Evolutionary conservation across 2,113 vertebrate species (phyloP).

Genomic region (Stegastes partitus): DNA sequence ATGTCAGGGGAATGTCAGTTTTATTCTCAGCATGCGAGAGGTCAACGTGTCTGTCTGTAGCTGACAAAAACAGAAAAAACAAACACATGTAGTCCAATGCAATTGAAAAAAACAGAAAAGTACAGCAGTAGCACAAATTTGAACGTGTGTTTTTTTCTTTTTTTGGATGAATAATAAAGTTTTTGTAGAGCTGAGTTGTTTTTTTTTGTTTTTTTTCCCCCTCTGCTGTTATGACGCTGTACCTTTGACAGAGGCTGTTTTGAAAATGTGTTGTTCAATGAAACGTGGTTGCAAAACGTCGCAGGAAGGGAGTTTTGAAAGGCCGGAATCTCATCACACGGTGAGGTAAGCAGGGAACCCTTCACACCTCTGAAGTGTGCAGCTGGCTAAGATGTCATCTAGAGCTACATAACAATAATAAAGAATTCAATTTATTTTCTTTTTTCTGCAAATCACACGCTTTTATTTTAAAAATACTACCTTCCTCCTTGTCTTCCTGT

Average conservation of each 20-base stretch:
- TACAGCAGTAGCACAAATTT: too few relatives aligned
- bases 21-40: too few relatives aligned
- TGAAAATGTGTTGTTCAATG: neutral
- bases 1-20: too few relatives aligned
- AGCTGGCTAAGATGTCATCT: neutral
- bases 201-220: neutral
- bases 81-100: accelerated
- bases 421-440: too few relatives aligned
- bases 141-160: neutral
- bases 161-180: neutral
- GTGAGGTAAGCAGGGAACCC: neutral
- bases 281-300: neutral
- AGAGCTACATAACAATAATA: too few relatives aligned
- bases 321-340: neutral
- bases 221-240: neutral
- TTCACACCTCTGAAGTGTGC: neutral
- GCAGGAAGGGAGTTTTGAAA: constrained; percentile 29
- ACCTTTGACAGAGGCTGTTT: neutral
- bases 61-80: neutral
- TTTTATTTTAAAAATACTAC: constrained; percentile 12
- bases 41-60: too few relatives aligned
- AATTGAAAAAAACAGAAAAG: neutral
- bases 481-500: neutral
- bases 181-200: neutral
- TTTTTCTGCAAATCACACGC: neutral